Evolutionary conservation across 1,140 invertebrate genomes (phyloP).

Genomic region (Camponotus floridanus): DNA sequence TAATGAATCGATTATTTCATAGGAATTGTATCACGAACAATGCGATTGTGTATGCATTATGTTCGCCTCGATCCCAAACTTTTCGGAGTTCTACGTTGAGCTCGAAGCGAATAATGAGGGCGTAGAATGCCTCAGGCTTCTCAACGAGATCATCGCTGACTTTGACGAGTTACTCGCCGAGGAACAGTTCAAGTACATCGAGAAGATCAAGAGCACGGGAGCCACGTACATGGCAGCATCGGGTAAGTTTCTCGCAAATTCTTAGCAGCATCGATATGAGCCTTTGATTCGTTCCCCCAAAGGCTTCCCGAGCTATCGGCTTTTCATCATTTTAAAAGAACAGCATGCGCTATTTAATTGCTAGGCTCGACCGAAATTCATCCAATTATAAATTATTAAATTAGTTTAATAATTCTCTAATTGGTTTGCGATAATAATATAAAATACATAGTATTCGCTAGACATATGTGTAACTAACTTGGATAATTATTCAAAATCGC

Average conservation of each 20-base stretch:
- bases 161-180: constrained; percentile 97
- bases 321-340: neutral
- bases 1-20: constrained; percentile 66
- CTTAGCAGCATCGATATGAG: neutral
- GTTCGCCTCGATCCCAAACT: constrained; percentile 98
- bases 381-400: constrained; percentile 21
- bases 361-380: neutral
- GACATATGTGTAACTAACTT: neutral
- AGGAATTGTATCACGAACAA: constrained; percentile 98
- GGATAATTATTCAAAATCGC: neutral
- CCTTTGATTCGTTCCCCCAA: neutral
- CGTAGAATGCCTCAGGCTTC: constrained; percentile 96
- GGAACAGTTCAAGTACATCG: constrained; percentile 95
- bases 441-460: neutral
- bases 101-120: constrained; percentile 98
- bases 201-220: constrained; percentile 99
- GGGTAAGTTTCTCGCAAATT: constrained; percentile 86
- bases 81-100: constrained; percentile 98
- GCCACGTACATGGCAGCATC: constrained; percentile 99
- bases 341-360: constrained; percentile 9
- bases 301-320: neutral
- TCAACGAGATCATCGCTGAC: constrained; percentile 99
- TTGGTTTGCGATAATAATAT: neutral
- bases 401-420: neutral
- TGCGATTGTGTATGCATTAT: constrained; percentile 98